Evolutionary conservation across 2,113 vertebrate species (phyloP).

Genomic region (Lepus timidus): DNA sequence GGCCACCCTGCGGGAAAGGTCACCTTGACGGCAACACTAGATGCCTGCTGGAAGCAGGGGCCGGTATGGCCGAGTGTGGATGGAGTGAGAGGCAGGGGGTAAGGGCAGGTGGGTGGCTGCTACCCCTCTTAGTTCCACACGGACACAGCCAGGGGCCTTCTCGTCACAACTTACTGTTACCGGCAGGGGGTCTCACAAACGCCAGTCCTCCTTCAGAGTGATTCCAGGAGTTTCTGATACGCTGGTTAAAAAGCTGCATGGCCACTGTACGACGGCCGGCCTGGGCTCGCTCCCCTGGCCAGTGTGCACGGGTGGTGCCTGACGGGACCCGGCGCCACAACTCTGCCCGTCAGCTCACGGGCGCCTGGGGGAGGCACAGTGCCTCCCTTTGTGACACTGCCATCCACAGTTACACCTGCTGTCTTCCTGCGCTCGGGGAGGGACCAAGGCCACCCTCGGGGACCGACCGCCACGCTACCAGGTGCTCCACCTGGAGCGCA

Average conservation of each 20-base stretch:
- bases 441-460: background rate
- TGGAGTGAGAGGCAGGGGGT: background rate
- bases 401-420: background rate
- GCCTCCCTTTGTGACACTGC: background rate
- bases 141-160: background rate
- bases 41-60: rapidly evolving
- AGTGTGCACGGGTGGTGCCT: too few relatives aligned
- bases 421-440: background rate
- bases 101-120: background rate
- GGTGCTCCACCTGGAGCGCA: too few relatives aligned
- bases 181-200: background rate
- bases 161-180: background rate
- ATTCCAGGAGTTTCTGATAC: background rate
- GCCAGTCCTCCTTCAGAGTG: too few relatives aligned
- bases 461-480: background rate
- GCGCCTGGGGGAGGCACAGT: too few relatives aligned
- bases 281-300: too few relatives aligned
- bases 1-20: background rate
- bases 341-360: too few relatives aligned
- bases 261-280: background rate
- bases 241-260: too few relatives aligned
- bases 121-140: background rate
- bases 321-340: too few relatives aligned
- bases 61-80: rapidly evolving
- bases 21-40: rapidly evolving